Percentiles rank a stretch among this genome's conserved stretches.
Evolutionary conservation across 2,113 vertebrate species (phyloP).

Genomic region (Leuciscus idus): DNA sequence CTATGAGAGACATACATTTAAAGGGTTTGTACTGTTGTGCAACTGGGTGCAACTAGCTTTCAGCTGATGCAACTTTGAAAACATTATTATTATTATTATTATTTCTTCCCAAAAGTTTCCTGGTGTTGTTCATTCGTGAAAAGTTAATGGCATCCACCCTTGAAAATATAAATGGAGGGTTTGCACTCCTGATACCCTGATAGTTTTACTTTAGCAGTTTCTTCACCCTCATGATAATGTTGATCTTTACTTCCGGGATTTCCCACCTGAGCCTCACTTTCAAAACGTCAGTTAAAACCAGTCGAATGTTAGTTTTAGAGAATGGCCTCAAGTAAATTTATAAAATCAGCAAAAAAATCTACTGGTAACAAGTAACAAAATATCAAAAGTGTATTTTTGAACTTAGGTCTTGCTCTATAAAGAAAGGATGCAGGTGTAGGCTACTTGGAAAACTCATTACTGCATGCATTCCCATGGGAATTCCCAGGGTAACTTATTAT

Average conservation of each 20-base stretch:
- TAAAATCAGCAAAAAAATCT: neutral
- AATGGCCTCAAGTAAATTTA: neutral
- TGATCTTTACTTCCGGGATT: neutral
- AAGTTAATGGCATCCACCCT: neutral
- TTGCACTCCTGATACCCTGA: neutral
- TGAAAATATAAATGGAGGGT: neutral
- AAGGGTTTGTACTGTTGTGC: neutral
- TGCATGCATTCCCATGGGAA: neutral
- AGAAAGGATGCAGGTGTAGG: conserved; percentile 23
- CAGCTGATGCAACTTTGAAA: neutral
- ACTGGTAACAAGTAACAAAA: neutral
- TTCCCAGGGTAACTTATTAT: conserved; percentile 20
- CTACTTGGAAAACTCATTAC: conserved; percentile 1
- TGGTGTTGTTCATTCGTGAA: neutral
- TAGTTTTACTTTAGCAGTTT: neutral
- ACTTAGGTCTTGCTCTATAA: neutral
- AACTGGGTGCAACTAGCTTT: neutral
- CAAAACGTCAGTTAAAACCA: neutral
- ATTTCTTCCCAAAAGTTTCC: neutral
- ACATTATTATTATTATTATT: too few relatives aligned
- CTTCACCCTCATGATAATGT: neutral
- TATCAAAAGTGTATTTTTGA: neutral
- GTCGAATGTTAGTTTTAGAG: neutral
- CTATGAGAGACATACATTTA: neutral
- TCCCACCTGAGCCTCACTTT: neutral